Evolutionary conservation across 2,113 vertebrate genomes (phyloP).

Genomic region (Leucoraja erinaceus): DNA sequence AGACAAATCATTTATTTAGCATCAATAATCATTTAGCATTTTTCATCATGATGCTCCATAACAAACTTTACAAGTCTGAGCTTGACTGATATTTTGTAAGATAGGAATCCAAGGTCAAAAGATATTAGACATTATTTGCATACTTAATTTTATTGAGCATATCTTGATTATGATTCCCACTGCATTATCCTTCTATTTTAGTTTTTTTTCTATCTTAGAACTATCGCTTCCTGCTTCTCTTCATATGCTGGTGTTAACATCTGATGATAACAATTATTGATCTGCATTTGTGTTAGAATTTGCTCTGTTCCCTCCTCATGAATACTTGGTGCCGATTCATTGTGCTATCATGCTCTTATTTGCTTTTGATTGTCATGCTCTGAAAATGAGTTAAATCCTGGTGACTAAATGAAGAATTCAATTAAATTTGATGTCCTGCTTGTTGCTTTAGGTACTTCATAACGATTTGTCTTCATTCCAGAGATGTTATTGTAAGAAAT

Average conservation of each 20-base stretch:
- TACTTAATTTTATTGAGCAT: no score
- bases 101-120: no score
- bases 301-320: background rate
- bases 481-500: background rate
- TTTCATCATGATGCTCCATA: no score
- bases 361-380: background rate
- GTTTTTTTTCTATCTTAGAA: background rate
- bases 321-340: background rate
- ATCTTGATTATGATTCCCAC: no score
- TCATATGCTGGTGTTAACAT: background rate
- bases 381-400: background rate
- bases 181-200: no score
- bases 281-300: background rate
- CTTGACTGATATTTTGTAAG: no score
- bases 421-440: background rate
- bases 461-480: background rate
- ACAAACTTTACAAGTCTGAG: no score
- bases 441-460: background rate
- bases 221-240: background rate
- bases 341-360: background rate
- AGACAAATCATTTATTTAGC: no score
- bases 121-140: no score
- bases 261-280: background rate
- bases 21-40: no score
- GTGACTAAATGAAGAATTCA: background rate